phyloP scores from a whole-genome alignment of 2,888 invertebrate species.

The Coenonympha glycerion region DNA sequence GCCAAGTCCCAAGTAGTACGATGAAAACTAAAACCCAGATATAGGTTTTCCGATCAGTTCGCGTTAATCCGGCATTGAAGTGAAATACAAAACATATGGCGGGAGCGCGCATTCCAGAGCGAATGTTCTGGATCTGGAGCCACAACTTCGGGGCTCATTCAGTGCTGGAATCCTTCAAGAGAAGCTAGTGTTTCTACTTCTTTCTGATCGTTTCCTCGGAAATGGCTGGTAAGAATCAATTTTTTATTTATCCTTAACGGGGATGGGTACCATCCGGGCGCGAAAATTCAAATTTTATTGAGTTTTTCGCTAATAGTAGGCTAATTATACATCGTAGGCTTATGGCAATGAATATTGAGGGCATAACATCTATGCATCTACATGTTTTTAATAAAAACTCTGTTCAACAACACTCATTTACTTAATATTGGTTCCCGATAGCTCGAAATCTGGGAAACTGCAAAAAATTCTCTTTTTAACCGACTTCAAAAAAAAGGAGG shows the following conservation, averaged over 20 bases:
- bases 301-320: too few relatives aligned
- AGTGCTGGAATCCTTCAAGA: constrained; percentile 44
- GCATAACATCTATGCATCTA: too few relatives aligned
- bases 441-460: too few relatives aligned
- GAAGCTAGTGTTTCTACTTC: constrained; percentile 33
- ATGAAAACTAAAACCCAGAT: constrained; percentile 13
- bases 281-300: too few relatives aligned
- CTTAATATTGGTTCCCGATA: too few relatives aligned
- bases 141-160: constrained; percentile 39
- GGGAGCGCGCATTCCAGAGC: constrained; percentile 45
- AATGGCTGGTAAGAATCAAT: constrained; percentile 28
- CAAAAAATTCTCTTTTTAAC: too few relatives aligned
- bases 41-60: constrained; percentile 24
- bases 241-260: neutral
- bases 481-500: too few relatives aligned
- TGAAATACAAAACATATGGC: constrained; percentile 63
- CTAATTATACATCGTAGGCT: too few relatives aligned
- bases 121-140: constrained; percentile 61
- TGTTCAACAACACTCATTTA: too few relatives aligned
- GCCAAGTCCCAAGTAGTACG: constrained; percentile 2
- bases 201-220: constrained; percentile 12
- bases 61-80: constrained; percentile 40
- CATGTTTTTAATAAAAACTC: too few relatives aligned
- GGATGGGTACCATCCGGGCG: too few relatives aligned
- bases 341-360: too few relatives aligned